Base-by-base conservation (phyloP, 1,140 invertebrate species). In the Mamestra configurata region DNA sequence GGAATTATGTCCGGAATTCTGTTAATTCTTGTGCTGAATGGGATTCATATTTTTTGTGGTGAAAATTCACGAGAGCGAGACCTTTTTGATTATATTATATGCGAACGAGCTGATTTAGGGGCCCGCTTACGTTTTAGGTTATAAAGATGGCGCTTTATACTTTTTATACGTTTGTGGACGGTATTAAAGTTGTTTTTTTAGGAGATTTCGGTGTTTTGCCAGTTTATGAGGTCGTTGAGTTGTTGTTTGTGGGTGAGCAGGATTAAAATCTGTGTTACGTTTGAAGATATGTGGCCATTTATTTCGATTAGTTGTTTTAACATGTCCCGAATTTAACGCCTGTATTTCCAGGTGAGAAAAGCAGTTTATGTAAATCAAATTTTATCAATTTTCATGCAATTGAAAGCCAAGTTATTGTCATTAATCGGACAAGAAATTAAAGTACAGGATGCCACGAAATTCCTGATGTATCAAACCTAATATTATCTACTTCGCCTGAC, bases 41-140 rank as follows among this genome's bases (percentile, higher is more conserved):
- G 68, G 59, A 46, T 72, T 79, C 51, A 79, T 79, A 73, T 79
- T 79, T 79, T 61, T 43, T 57, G 20, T 40, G 57, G 6, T n/a
- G 24, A 43, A 76, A 76, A 76, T 76, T 76, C 73, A 76, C 61
- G 57, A 76, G 73, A 61, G 40, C 20, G 22, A 46, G 40, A 46
- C 73, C 37, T 64, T 76, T 76, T 64, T 76, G 57, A 76, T 76
- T 20, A 76, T 76, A 76, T 76, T 76, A 64, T 76, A 76, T 35
- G 57, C 57, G 57, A 76, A 64, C 57, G 20, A 37, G 71, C 73
- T 76, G 55, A 76, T 76, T 76, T 76, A 76, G 40, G 37, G 57
- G 8, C 24, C 57, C 27, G 27, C 64, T 76, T 76, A 61, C 24
- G 55, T 61, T 68, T 61, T 55, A 43, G 73, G 73, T 64, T 64